Conservation (phyloP, 1,140 invertebrate genomes). For the Drosophila kohkoa region DNA sequence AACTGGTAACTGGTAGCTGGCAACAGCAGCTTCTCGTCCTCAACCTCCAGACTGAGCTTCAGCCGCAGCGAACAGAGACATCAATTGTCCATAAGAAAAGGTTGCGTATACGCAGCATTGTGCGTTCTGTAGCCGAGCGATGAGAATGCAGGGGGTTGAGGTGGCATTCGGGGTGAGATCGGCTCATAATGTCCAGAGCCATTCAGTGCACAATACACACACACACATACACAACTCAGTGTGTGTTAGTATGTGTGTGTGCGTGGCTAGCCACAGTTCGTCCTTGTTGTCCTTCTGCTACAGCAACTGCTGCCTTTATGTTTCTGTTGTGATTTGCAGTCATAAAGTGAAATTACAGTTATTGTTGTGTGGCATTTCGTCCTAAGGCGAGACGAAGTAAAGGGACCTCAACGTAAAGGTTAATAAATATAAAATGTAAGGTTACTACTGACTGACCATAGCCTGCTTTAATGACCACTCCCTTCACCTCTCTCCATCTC, state of each 20-base stretch:
- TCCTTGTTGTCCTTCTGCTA: conserved; percentile 39
- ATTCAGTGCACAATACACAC: conserved; percentile 56
- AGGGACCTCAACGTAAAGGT: conserved; percentile 54
- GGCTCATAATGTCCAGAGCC: conserved; percentile 55
- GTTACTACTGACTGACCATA: conserved; percentile 41
- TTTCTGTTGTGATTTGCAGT: conserved; percentile 81
- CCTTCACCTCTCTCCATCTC: neutral
- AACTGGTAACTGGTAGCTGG: too few relatives aligned
- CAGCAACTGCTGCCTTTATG: conserved; percentile 68
- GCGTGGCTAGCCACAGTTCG: conserved; percentile 41
- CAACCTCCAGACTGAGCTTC: conserved; percentile 8
- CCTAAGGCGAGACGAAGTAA: conserved; percentile 16
- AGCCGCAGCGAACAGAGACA: conserved; percentile 58
- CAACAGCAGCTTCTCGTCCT: conserved; percentile 36
- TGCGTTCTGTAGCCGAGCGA: conserved; percentile 8
- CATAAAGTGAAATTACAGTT: conserved; percentile 83
- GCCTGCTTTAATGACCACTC: conserved; percentile 42
- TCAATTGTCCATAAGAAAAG: conserved; percentile 84
- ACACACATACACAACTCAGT: neutral
- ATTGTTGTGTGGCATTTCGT: conserved; percentile 55
- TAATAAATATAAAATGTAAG: conserved; percentile 82
- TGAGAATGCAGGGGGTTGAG: neutral
- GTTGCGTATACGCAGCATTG: conserved; percentile 78
- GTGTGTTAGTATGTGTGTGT: conserved; percentile 25
- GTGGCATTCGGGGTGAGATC: conserved; percentile 31